Conservation (phyloP, 2,888 invertebrate species). For the Sialis fuliginosa region DNA sequence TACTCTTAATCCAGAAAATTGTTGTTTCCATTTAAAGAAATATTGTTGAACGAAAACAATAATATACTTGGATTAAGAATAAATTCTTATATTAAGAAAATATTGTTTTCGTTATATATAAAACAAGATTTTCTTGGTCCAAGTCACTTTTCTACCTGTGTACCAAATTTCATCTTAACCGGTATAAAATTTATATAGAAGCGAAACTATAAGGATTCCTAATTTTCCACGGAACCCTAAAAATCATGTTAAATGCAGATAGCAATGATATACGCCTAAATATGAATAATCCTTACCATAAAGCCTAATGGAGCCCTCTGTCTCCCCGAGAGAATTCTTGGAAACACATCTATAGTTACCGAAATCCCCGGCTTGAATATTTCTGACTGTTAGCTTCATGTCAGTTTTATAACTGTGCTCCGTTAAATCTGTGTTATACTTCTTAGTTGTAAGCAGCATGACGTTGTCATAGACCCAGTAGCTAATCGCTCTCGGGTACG, state of each 20-base stretch:
- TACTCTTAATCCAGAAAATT: no score
- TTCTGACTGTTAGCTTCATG: conserved; percentile 76
- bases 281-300: conserved; percentile 47
- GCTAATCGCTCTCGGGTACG: conserved; percentile 79
- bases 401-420: conserved; percentile 79
- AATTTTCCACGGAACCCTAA: no score
- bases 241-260: conserved; percentile 1
- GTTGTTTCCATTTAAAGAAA: no score
- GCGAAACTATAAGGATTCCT: no score
- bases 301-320: conserved; percentile 79
- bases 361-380: conserved; percentile 68
- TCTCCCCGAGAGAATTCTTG: conserved; percentile 85
- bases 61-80: no score
- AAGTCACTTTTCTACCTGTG: no score
- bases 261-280: conserved; percentile 12
- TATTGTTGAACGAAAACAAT: no score
- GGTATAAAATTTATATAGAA: no score
- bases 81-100: no score
- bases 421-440: conserved; percentile 65
- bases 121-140: no score
- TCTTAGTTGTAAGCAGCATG: conserved; percentile 78
- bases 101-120: no score
- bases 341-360: conserved; percentile 86
- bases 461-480: conserved; percentile 85
- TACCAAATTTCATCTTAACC: no score